These are phyloP conservation scores for Tragelaphus strepsiceros DNA, from an alignment of 2,113 vertebrate species.

Conservation along the genomic window DNA sequence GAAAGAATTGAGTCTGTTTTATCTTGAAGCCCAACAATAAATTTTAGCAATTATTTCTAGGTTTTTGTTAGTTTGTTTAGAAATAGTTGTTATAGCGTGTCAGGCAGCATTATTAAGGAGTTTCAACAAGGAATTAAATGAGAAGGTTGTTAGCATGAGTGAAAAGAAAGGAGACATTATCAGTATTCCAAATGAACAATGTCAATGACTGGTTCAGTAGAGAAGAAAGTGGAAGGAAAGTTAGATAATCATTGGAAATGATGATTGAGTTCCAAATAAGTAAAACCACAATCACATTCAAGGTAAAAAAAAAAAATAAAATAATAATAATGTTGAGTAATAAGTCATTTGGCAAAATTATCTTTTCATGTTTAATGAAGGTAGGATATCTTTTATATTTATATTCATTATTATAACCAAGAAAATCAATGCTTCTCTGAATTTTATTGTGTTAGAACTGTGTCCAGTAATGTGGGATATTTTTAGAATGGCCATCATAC, in stretches of 20 bases:
- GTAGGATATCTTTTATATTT: background rate
- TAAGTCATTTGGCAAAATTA: background rate
- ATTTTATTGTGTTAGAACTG: too few relatives aligned
- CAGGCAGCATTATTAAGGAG: background rate
- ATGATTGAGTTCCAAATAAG: background rate
- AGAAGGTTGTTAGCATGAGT: background rate
- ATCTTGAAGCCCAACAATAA: background rate
- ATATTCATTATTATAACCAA: background rate
- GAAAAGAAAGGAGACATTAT: background rate
- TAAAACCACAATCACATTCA: background rate
- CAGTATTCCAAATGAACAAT: background rate
- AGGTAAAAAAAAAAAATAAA: background rate
- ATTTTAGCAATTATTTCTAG: background rate
- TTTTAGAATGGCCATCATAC: background rate
- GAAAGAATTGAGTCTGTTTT: background rate
- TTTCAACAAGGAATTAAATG: background rate
- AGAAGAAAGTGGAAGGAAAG: background rate
- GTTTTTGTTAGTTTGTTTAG: background rate
- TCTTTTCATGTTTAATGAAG: background rate
- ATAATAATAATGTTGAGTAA: background rate
- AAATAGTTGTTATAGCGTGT: background rate
- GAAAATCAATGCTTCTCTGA: background rate
- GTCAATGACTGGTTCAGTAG: background rate
- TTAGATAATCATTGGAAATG: background rate
- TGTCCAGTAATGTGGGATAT: background rate